Conservation (phyloP, 2,888 invertebrate species). For the Leptopilina myrica region DNA sequence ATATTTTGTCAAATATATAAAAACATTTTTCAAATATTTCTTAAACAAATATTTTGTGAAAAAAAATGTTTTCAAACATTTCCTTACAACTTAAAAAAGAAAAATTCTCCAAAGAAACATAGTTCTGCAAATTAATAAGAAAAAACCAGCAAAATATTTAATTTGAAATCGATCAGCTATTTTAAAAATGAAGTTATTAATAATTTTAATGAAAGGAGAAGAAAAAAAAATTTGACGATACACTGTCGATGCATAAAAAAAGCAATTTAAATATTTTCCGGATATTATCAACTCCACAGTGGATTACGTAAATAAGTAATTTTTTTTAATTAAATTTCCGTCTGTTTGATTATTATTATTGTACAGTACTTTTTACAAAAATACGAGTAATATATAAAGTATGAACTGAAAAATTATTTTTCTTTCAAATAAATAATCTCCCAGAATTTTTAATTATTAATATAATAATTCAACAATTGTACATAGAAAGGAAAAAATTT, state of each 20-base stretch:
- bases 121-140: background rate
- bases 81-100: background rate
- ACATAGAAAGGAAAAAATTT: no score
- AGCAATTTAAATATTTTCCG: conserved; percentile 23
- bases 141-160: background rate
- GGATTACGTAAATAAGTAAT: conserved; percentile 12
- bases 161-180: background rate
- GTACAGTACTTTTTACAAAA: background rate
- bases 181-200: background rate
- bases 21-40: no score
- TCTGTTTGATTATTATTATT: background rate
- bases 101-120: background rate
- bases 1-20: no score
- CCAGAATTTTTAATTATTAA: no score
- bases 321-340: conserved; percentile 2
- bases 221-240: conserved; percentile 11
- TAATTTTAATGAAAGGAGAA: background rate
- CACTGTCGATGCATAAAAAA: conserved; percentile 33
- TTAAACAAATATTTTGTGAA: no score
- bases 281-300: background rate
- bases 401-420: no score
- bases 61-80: no score
- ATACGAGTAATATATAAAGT: no score
- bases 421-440: no score
- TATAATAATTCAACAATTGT: no score